Percentiles rank a stretch among this genome's conserved stretches.
Evolutionary conservation across 2,888 invertebrate species (phyloP).

Genomic region (Trichogramma evanescens): DNA sequence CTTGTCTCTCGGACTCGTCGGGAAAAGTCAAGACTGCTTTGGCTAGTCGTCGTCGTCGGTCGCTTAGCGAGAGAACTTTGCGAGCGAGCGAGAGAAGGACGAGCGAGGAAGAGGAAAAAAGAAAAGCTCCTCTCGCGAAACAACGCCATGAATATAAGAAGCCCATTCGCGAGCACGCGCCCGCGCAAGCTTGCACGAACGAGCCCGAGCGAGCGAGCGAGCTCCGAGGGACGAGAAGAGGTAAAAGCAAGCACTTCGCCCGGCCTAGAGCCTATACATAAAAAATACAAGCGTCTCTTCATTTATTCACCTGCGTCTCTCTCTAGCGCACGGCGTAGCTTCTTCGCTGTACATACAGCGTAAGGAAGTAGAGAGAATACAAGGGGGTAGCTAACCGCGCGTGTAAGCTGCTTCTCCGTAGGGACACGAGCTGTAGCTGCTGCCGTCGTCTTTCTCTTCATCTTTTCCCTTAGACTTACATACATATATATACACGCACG

Average conservation of each 20-base stretch:
- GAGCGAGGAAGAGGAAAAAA: neutral
- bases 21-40: too few species aligned
- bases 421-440: too few species aligned
- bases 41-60: too few species aligned
- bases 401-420: slow-evolving; percentile 36
- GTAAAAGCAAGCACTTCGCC: neutral
- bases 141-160: slow-evolving; percentile 2
- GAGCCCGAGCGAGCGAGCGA: too few species aligned
- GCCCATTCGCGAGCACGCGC: too few species aligned
- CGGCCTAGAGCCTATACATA: neutral
- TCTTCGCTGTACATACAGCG: neutral
- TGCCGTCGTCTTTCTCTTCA: neutral
- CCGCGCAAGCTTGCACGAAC: too few species aligned
- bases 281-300: slow-evolving; percentile 14
- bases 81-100: too few species aligned
- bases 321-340: neutral
- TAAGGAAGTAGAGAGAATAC: slow-evolving; percentile 1
- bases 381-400: slow-evolving; percentile 40
- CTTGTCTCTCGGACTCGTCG: too few species aligned
- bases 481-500: neutral
- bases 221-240: neutral
- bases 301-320: slow-evolving; percentile 15
- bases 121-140: neutral
- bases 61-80: too few species aligned
- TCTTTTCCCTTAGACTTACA: neutral